Base-by-base conservation (phyloP, 2,888 invertebrate species). In the Muscina levida region DNA sequence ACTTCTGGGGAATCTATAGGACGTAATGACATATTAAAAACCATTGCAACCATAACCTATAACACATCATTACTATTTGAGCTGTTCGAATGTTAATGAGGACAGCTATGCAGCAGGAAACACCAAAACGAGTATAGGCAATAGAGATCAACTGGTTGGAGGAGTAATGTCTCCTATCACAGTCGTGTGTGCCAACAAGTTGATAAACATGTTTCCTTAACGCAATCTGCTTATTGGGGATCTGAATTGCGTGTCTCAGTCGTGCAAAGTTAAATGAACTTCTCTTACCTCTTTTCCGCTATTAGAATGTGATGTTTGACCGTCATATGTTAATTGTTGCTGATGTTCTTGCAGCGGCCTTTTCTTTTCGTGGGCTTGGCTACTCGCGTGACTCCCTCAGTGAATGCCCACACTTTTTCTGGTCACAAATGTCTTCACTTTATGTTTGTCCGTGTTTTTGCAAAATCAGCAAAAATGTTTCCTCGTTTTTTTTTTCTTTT, bases 381-480 rank as follows among this genome's bases (percentile, higher is more conserved):
- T 48, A 15, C 42, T 42, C 39, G n/a, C 10, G 19, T 10, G 6
- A 6, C 8, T 37, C 37, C 19, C 22, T 42, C 42, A 46, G 66
- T 62, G 51, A 72, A 68, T 76, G 46, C 48, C 10, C 44, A 2
- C 44, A 53, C 15, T 3, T 10, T 37, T 42, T 6, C 37, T 76
- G 71, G 68, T 68, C 62, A n/a, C n/a, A 75, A 81, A 42, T 72
- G 68, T 81, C 67, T 67, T 71, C 62, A n/a, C 26, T 42, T 10
- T 26, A 22, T 13, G 26, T 22, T 39, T 62, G 39, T 62, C 22
- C 37, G 19, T 11, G 59, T 39, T 37, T 62, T 42, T 79, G 77
- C 77, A 71, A 59, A 77, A 80, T 73, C 76, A 77, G 71, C 67
- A 67, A 74, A 72, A 56, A 59, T 53, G 4, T 42, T 71, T 42